A percentile compares a stretch with the other conserved stretches of the same genome.
phyloP scores from a whole-genome alignment of 2,888 invertebrate species.

The Quadroppia sp. region DNA sequence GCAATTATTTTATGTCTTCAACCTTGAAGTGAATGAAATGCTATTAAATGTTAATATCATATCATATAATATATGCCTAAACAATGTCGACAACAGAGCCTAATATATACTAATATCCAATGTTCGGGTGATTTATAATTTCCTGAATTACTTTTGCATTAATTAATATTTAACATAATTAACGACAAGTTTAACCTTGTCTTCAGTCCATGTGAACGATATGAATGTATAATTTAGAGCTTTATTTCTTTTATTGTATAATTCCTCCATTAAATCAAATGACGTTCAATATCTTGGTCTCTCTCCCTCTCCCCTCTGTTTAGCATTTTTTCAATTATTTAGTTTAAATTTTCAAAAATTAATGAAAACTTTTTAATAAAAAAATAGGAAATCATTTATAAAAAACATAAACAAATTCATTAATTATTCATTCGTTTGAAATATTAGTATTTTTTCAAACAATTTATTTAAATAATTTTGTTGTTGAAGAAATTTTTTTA shows the following conservation, averaged over 20 bases:
- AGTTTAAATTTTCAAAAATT: too few species aligned
- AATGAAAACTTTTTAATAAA: too few species aligned
- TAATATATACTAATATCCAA: slow-evolving; percentile 3
- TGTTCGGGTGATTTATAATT: slow-evolving; percentile 28
- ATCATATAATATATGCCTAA: background rate
- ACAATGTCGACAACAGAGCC: slow-evolving; percentile 2
- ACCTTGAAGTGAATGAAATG: slow-evolving; percentile 35
- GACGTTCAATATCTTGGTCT: background rate
- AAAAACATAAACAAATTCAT: too few species aligned
- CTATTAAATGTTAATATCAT: slow-evolving; percentile 21
- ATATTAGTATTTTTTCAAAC: too few species aligned
- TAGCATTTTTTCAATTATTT: slow-evolving; percentile 1
- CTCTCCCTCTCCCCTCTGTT: background rate
- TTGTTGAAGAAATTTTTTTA: too few species aligned
- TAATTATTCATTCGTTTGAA: too few species aligned
- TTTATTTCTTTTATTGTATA: background rate
- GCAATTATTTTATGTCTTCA: slow-evolving; percentile 32
- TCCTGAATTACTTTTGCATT: slow-evolving; percentile 30
- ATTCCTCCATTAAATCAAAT: background rate
- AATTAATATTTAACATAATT: slow-evolving; percentile 29
- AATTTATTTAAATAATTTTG: too few species aligned
- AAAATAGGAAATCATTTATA: too few species aligned
- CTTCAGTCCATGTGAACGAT: background rate
- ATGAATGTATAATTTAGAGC: background rate
- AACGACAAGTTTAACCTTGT: slow-evolving; percentile 17